Base-by-base conservation (phyloP, 1,140 invertebrate species). In the Achatina immaculata region DNA sequence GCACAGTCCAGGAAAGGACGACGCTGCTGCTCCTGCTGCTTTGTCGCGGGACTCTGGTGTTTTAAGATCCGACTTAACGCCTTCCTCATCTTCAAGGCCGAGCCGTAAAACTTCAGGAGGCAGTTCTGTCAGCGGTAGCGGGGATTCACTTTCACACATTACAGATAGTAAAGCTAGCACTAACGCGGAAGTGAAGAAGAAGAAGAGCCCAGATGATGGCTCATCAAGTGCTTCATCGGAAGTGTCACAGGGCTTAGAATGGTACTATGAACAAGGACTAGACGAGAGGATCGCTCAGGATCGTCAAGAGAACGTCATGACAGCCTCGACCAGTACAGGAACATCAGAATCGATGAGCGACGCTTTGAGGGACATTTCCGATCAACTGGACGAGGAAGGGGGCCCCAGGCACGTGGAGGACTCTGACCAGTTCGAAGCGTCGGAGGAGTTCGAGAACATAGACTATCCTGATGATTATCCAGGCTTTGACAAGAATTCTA, bases 221-320 rank as follows among this genome's bases (percentile, higher is more conserved):
- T 78, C 77, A n/a, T 74, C 34, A n/a, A 76, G 81, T 1, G 31
- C 74, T n/a, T 82, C 81, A 19, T 76, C 81, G 0, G 81, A 82
- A n/a, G 77, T 79, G 1, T 79, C 81, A 0, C 81, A 82, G 58
- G 71, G 45, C 14, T 58, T 82, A 43, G 81, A 82, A 62, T 82
- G 81, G 81, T 76, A 82, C 66, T 82, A 82, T 43, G 81, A 65
- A 40, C 76, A 82, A 2, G 81, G 79, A 2, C 79, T 82, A 68
- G 81, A 82, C n/a, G 81, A 51, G 24, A 82, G 79, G 43, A 40
- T 69, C 38, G 42, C 66, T 16, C 69, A 73, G 48, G 71, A 51
- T 42, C 68, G 38, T 7, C 48, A 72, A 31, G 76, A 66, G 9
- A 73, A 48, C 66, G 71, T 55, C 40, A 74, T 74, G 72, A 74